Percentiles rank a stretch among this genome's conserved stretches.
These are phyloP conservation scores for Tapirus indicus DNA, from an alignment of 2,797 vertebrate genomes.

Conservation along the genomic window DNA sequence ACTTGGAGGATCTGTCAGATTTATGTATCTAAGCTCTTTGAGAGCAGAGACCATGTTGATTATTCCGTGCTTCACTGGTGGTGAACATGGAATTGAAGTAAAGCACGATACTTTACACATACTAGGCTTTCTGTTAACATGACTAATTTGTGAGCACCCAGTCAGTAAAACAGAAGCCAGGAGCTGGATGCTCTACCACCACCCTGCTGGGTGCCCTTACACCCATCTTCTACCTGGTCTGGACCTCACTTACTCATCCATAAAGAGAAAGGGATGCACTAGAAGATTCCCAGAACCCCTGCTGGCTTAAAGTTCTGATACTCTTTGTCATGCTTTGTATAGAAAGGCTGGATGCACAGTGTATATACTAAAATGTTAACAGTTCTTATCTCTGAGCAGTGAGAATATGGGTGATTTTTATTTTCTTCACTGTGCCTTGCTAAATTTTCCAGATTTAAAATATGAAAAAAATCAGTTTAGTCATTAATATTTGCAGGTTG, in stretches of 20 bases:
- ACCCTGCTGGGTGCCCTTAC: background rate
- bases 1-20: background rate
- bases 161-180: background rate
- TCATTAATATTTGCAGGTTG: background rate
- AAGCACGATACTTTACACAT: rapidly evolving
- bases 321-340: background rate
- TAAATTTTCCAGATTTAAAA: constrained; percentile 32
- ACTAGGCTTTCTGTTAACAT: background rate
- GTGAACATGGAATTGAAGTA: background rate
- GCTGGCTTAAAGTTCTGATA: background rate
- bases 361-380: background rate
- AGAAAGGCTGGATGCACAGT: background rate
- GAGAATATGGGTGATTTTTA: background rate
- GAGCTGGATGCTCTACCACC: background rate
- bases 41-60: background rate
- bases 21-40: background rate
- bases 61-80: background rate
- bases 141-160: background rate
- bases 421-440: background rate
- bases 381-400: background rate
- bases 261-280: background rate
- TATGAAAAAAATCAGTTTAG: background rate
- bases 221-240: background rate
- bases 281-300: background rate
- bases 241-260: background rate